phyloP scores from a whole-genome alignment of 2,888 invertebrate species.

The Callosobruchus maculatus region DNA sequence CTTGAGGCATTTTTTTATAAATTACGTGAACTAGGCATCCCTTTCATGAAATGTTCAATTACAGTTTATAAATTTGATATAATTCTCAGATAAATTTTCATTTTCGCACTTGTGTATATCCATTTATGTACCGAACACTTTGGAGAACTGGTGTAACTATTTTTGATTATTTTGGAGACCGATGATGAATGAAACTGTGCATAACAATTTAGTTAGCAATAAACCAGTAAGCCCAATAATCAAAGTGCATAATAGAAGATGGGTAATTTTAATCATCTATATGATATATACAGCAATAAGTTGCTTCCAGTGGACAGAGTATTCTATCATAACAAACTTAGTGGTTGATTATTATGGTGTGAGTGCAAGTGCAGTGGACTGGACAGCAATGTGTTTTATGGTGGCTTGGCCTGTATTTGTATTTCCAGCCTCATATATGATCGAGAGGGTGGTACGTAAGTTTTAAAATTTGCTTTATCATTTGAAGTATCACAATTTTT shows the following conservation, averaged over 20 bases:
- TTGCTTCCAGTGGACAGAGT: conserved; percentile 94
- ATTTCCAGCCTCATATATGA: conserved; percentile 91
- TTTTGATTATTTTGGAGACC: too few species aligned
- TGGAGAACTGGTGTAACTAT: background rate
- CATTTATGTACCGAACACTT: background rate
- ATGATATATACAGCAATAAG: conserved; percentile 83
- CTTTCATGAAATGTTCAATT: too few species aligned
- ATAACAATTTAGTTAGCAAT: background rate
- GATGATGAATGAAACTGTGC: background rate
- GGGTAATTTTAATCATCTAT: conserved; percentile 81
- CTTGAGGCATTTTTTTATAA: too few species aligned
- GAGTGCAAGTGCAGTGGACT: conserved; percentile 72
- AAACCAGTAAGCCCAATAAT: conserved; percentile 27
- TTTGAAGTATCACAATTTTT: too few species aligned
- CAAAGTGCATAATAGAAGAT: conserved; percentile 68
- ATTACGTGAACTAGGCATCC: too few species aligned
- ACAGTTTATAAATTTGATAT: too few species aligned
- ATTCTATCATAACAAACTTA: conserved; percentile 85
- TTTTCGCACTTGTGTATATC: background rate
- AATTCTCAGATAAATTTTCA: background rate
- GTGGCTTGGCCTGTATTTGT: conserved; percentile 91
- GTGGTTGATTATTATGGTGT: conserved; percentile 73
- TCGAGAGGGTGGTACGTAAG: conserved; percentile 82
- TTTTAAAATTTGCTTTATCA: background rate
- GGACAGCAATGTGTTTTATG: conserved; percentile 98